Percentiles rank a stretch among this genome's conserved stretches.
These are phyloP conservation scores for Odontothrips loti DNA, from an alignment of 2,888 invertebrate species.

Conservation along the genomic window DNA sequence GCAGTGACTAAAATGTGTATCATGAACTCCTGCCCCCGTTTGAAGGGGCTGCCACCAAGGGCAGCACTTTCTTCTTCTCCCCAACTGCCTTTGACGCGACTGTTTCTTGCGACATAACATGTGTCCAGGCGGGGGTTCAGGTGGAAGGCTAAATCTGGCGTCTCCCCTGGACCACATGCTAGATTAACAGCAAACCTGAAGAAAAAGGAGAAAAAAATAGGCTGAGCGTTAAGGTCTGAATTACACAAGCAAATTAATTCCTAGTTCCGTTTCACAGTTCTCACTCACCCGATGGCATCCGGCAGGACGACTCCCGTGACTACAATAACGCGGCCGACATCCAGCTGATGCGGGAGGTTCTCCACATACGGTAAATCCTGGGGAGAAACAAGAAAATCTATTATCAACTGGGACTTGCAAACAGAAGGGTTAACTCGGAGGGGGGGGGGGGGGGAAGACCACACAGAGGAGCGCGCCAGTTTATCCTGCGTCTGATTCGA, in stretches of 20 bases:
- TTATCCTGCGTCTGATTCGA: no score
- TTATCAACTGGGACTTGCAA: not conserved
- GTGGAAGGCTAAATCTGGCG: not conserved
- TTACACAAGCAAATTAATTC: no score
- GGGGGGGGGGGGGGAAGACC: no score
- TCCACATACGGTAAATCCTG: not conserved
- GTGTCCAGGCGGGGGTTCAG: not conserved
- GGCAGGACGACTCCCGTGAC: not conserved
- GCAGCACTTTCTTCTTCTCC: slow-evolving; percentile 4
- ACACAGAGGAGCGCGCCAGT: no score
- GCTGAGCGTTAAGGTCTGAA: not conserved
- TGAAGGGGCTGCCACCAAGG: not conserved
- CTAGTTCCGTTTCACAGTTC: not conserved
- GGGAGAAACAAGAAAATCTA: not conserved
- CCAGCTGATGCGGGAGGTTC: not conserved
- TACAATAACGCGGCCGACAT: not conserved
- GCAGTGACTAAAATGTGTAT: not conserved
- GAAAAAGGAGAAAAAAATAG: not conserved
- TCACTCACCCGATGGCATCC: not conserved
- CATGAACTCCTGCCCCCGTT: not conserved
- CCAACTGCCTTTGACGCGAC: not conserved
- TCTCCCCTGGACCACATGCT: not conserved
- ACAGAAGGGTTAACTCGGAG: no score
- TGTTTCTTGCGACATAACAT: not conserved
- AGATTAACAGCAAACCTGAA: slow-evolving; percentile 7